Percentiles rank a stretch among this genome's conserved stretches.
phyloP scores from a whole-genome alignment of 2,797 vertebrate genomes.

The Cheirogaleus major region DNA sequence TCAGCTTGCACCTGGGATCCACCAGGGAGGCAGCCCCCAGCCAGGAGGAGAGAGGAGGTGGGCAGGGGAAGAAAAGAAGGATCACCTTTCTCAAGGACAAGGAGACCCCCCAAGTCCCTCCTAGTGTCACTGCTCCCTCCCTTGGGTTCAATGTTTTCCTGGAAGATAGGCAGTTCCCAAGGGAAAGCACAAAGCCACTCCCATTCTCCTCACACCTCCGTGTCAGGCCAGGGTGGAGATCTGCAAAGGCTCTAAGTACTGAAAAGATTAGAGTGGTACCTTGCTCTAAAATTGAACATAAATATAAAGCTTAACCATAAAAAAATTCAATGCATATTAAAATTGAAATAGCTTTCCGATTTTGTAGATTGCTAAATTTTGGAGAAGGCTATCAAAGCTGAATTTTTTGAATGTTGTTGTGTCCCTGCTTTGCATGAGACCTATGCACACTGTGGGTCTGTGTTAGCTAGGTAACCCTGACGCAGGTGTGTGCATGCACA shows the following conservation, averaged over 20 bases:
- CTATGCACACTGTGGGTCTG: not conserved
- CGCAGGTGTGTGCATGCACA: not conserved
- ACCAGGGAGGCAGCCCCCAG: not conserved
- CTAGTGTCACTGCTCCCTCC: not conserved
- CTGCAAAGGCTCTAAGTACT: not conserved
- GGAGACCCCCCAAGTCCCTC: not conserved
- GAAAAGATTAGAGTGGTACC: not conserved
- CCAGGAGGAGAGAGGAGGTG: accelerated
- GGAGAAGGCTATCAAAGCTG: not conserved
- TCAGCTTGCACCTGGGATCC: conserved; percentile 48
- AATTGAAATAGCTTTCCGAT: not conserved
- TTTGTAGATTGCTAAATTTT: not conserved
- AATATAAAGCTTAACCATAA: not conserved
- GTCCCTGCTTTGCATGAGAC: not conserved
- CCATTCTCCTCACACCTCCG: not conserved
- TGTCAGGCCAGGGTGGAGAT: not conserved
- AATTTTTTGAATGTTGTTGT: not conserved
- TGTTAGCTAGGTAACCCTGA: not conserved
- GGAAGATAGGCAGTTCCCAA: not conserved
- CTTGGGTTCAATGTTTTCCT: not conserved
- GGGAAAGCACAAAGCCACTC: not conserved
- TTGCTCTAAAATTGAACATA: not conserved
- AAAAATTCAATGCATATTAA: not conserved
- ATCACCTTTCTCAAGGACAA: not conserved
- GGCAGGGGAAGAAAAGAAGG: not conserved